phyloP scores from a whole-genome alignment of 2,797 vertebrate species.

The Eulemur rubriventer region DNA sequence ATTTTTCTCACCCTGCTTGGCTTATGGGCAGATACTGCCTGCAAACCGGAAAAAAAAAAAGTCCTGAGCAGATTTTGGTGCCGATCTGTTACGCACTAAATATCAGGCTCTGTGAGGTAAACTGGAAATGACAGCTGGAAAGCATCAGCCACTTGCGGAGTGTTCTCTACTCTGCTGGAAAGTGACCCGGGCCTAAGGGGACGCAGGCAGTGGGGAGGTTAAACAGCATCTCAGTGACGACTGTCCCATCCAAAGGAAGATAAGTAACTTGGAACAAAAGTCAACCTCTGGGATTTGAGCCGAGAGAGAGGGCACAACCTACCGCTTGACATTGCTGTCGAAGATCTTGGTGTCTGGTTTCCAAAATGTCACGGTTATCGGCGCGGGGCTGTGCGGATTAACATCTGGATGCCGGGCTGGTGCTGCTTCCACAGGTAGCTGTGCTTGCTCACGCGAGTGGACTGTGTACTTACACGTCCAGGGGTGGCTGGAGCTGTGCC shows the following conservation, averaged over 20 bases:
- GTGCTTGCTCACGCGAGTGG: conserved; percentile 76
- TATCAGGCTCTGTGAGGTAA: conserved; percentile 80
- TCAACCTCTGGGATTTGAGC: conserved; percentile 28
- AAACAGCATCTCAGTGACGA: conserved; percentile 66
- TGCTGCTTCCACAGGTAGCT: conserved; percentile 48
- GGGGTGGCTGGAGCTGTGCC: conserved; percentile 70
- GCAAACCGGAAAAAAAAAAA: neutral
- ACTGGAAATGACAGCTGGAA: conserved; percentile 77
- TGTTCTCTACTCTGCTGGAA: conserved; percentile 73
- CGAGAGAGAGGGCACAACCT: neutral
- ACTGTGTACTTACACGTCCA: conserved; percentile 64
- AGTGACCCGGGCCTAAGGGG: conserved; percentile 69
- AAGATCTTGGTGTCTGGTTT: conserved; percentile 60
- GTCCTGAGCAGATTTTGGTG: conserved; percentile 70
- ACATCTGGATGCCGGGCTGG: conserved; percentile 47
- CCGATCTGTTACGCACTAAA: conserved; percentile 75
- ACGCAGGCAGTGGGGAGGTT: conserved; percentile 56
- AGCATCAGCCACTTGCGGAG: conserved; percentile 65
- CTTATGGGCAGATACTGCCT: conserved; percentile 44
- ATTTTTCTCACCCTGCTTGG: conserved; percentile 39
- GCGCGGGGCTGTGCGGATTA: conserved; percentile 65
- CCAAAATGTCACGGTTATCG: conserved; percentile 70
- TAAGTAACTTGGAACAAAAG: conserved; percentile 31
- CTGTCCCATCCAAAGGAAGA: neutral
- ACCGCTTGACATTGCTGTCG: neutral